These are phyloP conservation scores for Luffia ferchaultella DNA, from an alignment of 2,888 invertebrate species.

Conservation along the genomic window DNA sequence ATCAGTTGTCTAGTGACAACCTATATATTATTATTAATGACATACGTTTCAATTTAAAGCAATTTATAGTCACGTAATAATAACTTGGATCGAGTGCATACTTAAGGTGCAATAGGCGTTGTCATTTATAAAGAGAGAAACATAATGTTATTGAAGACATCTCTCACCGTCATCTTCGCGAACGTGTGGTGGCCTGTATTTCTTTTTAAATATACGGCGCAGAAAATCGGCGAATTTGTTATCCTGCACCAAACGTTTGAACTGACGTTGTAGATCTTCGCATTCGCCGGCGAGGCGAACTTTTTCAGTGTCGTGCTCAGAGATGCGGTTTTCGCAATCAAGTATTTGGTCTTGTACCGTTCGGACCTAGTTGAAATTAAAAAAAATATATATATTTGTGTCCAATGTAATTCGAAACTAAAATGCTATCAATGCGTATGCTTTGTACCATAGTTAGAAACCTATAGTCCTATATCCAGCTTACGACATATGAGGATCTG, in stretches of 20 bases:
- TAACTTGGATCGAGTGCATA: no score
- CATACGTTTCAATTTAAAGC: no score
- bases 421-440: not conserved
- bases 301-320: constrained; percentile 43
- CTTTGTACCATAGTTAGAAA: no score
- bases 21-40: no score
- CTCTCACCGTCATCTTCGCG: constrained; percentile 54
- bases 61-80: no score
- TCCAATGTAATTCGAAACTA: not conserved
- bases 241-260: constrained; percentile 67
- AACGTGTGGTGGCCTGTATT: constrained; percentile 75
- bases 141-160: no score
- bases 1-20: no score
- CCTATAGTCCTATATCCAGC: no score
- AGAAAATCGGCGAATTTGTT: constrained; percentile 83
- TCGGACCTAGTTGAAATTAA: constrained; percentile 34
- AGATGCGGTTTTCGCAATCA: constrained; percentile 58
- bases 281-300: constrained; percentile 29
- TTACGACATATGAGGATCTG: no score
- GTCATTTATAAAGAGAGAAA: no score
- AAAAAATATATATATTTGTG: constrained; percentile 10
- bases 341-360: constrained; percentile 57
- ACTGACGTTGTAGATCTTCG: constrained; percentile 55
- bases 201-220: constrained; percentile 83
- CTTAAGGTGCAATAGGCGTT: no score